A percentile compares a stretch with the other conserved stretches of the same genome.
Conservation (phyloP, 2,888 invertebrate species). For the Protophormia terraenovae region DNA sequence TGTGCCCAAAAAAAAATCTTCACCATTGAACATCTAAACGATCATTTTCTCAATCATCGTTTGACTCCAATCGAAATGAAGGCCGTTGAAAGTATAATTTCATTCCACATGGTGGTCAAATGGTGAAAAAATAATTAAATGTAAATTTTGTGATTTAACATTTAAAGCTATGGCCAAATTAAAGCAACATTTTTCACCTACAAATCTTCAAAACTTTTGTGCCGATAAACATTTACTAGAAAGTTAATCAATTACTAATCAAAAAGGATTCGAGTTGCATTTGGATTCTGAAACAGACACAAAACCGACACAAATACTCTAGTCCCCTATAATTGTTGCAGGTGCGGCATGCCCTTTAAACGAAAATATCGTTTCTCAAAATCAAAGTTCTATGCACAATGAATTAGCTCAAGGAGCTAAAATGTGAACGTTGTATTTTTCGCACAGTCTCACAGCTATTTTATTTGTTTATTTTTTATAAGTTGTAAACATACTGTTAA, state of each 20-base stretch:
- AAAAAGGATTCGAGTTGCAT: constrained; percentile 77
- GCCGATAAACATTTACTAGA: constrained; percentile 66
- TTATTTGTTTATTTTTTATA: neutral
- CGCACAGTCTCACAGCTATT: constrained; percentile 82
- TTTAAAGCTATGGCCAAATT: constrained; percentile 72
- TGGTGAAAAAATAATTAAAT: constrained; percentile 73
- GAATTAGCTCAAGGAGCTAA: constrained; percentile 82
- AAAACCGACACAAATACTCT: constrained; percentile 63
- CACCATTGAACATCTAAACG: constrained; percentile 74
- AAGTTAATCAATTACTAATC: constrained; percentile 78
- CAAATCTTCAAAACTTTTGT: neutral
- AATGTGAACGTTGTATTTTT: constrained; percentile 83
- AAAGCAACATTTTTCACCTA: constrained; percentile 69
- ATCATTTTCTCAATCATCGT: constrained; percentile 74
- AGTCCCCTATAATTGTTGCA: constrained; percentile 72
- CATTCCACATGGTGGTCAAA: constrained; percentile 73
- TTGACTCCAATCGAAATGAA: constrained; percentile 70
- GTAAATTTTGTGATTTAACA: constrained; percentile 74
- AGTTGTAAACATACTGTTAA: neutral
- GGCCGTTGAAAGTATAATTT: constrained; percentile 73
- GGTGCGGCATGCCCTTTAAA: constrained; percentile 74
- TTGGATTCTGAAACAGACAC: constrained; percentile 79
- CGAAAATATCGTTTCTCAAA: constrained; percentile 76
- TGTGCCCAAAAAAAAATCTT: constrained; percentile 77
- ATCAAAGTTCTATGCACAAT: constrained; percentile 78